Percentiles rank a stretch among this genome's conserved stretches.
Evolutionary conservation across 2,888 invertebrate species (phyloP).

Genomic region (Vannuccia rotundouncinata): DNA sequence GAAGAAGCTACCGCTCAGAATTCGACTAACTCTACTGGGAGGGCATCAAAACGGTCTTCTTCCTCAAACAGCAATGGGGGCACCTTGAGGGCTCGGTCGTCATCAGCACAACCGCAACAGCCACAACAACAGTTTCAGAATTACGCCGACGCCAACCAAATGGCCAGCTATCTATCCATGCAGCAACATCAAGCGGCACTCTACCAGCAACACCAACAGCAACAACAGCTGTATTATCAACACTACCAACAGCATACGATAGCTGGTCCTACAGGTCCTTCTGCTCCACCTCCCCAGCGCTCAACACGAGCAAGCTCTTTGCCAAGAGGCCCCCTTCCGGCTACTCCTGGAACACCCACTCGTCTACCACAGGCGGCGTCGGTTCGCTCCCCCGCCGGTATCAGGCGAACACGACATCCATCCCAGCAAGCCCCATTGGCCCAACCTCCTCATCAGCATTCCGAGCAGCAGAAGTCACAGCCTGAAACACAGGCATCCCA

Average conservation of each 20-base stretch:
- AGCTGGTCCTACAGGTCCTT: not conserved
- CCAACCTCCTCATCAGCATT: not conserved
- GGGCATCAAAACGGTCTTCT: not conserved
- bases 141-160: not conserved
- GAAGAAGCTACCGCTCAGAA: not conserved
- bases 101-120: not conserved
- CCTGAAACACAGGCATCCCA: not conserved
- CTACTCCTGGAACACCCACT: not conserved
- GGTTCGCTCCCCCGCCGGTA: not conserved
- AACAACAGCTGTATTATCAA: constrained; percentile 24
- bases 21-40: not conserved
- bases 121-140: not conserved
- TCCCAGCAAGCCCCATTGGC: not conserved
- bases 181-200: constrained; percentile 6
- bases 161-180: constrained; percentile 9
- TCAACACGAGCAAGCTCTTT: not conserved
- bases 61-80: not conserved
- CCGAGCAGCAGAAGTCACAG: not conserved
- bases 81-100: not conserved
- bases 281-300: not conserved
- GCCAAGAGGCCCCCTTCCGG: not conserved
- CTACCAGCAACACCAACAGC: not conserved
- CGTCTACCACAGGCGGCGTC: not conserved
- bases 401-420: not conserved
- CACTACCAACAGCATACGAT: constrained; percentile 10